Base-by-base conservation (phyloP, 2,888 invertebrate species). In the Malachius bipustulatus region DNA sequence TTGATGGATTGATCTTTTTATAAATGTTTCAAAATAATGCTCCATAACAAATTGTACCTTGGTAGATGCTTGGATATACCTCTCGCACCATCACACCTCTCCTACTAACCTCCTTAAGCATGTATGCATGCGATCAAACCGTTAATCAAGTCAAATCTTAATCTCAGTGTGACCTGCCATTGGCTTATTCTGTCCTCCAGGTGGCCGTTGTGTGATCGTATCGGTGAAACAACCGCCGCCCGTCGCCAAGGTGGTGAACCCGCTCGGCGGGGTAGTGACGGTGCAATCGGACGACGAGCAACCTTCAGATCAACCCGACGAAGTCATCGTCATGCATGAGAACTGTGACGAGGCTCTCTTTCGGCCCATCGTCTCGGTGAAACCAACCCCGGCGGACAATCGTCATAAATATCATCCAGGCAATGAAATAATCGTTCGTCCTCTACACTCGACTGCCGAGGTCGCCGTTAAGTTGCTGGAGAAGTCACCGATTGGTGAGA, bases 101-200 rank as follows among this genome's bases (percentile, higher is more conserved):
- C n/a, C n/a, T n/a, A 24, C 24, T 8, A 24, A 8, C 8, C 8
- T 8, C 24, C 8, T 24, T 24, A 24, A 24, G 35, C 40, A 35
- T 37, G 37, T 37, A 33, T 33, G 30, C 26, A 36, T 30, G 14
- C 16, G 35, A 38, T 15, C 30, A 14, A 26, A 16, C 26, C 16
- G 9, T 19, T 30, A 24, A 10, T 11, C 30, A 32, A 33, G 45
- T 49, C 45, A 41, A 48, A 43, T 44, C 44, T n/a, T n/a, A n/a
- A n/a, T n/a, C 46, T 53, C 54, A 61, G 59, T 62, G 62, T 63
- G 53, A 69, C 75, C 75, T 77, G 82, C 82, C 82, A 79, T 79
- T 80, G 82, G 83, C 81, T 82, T 74, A 75, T 75, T 75, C 72
- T 75, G 77, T 76, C 37, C 73, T 77, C n/a, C n/a, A 79, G 80